Conservation (phyloP, 2,797 vertebrate genomes). For the Myoxocephalus aenaeus region DNA sequence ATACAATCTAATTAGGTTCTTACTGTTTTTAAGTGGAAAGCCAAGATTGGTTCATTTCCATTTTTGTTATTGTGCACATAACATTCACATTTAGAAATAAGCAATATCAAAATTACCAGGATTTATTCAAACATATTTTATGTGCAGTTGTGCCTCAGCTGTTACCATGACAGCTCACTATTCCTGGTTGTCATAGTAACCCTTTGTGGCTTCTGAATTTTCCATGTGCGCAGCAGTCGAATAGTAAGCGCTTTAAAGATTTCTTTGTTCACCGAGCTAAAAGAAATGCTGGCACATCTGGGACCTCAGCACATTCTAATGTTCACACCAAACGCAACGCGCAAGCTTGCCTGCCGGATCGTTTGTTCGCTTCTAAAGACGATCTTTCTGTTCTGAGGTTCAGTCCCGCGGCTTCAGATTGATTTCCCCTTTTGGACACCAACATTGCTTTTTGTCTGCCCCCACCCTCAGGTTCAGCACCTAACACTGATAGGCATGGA, state of each 20-base stretch:
- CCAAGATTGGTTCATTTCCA: neutral
- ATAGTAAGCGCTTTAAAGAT: neutral
- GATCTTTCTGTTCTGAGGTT: too few species aligned
- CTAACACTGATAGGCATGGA: constrained; percentile 96
- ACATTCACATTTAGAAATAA: neutral
- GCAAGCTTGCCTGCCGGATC: too few species aligned
- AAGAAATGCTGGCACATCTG: neutral
- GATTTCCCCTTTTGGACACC: neutral
- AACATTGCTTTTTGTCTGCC: neutral
- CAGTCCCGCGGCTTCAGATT: neutral
- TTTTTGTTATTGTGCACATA: neutral
- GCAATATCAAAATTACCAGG: neutral
- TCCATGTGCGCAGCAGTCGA: too few species aligned
- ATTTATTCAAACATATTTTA: neutral
- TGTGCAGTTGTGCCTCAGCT: neutral
- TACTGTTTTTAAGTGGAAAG: neutral
- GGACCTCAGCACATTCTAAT: neutral
- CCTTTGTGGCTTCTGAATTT: too few species aligned
- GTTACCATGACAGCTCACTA: too few species aligned
- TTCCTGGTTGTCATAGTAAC: too few species aligned
- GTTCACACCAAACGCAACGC: too few species aligned
- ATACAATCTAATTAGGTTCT: neutral
- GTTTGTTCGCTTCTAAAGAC: too few species aligned
- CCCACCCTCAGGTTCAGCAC: constrained; percentile 89
- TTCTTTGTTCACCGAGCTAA: neutral